Base-by-base conservation (phyloP, 2,888 invertebrate species). In the Marasmarcha lunaedactyla region DNA sequence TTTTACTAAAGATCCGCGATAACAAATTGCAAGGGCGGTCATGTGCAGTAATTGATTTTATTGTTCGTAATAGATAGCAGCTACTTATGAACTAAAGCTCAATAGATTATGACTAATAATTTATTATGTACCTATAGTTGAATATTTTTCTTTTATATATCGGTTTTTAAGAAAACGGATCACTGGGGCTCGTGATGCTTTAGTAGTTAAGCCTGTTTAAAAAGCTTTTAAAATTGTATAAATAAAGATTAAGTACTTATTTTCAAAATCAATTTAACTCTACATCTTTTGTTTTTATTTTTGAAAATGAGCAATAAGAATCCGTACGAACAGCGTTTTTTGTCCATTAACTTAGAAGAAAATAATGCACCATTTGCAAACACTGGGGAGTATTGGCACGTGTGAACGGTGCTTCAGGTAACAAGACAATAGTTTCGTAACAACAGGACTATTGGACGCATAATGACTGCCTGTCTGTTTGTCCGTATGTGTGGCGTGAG, bases 21-120 rank as follows among this genome's bases (percentile, higher is more conserved):
- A 48, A 51, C 51, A 49, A 50, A 54, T 54, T 50, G 49, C 44
- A 47, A 45, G 48, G 48, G 46, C 43, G 46, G 43, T 42, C 42
- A 15, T 46, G 46, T 26, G 37, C 39, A 41, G 46, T 52, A 51
- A 52, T 50, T 50, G 48, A 47, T 47, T 50, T 50, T 48, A 47
- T 48, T 47, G 44, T 46, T 39, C 30, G 30, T 30, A 30, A 30
- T 47, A 39, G 41, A 41, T 42, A 33, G 35, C 40, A 38, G 37
- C 35, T 44, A 38, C 27, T 30, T 30, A 30, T 30, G 10, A 30
- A 30, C 14, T 15, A 20, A 2, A 7, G 2, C 15, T 37, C 20
- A 30, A 41, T 42, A 39, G 33, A 35, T 11, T 30, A 30, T 30
- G 9, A 7, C 6, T 11, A 30, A 30, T 30, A 30, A 30, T 30